phyloP scores from a whole-genome alignment of 2,113 vertebrate species.

The Abramis brama region DNA sequence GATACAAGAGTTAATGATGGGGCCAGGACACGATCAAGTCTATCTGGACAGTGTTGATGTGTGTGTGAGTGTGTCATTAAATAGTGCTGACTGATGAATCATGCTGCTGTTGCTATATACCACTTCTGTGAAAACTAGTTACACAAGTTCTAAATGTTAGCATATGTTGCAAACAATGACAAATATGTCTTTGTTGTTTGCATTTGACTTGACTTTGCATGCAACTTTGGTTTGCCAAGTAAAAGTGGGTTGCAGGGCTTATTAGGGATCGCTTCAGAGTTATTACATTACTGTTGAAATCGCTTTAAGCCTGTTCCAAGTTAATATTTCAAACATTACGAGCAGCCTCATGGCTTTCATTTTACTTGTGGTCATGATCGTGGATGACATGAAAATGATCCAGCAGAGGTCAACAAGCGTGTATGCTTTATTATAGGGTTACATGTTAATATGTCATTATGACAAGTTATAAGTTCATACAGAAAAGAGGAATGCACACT shows the following conservation, averaged over 20 bases:
- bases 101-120: neutral
- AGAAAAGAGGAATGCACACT: neutral
- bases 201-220: slow-evolving; percentile 2
- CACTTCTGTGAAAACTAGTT: neutral
- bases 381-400: neutral
- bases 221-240: neutral
- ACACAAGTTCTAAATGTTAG: neutral
- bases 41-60: neutral
- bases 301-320: neutral
- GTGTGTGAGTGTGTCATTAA: slow-evolving; percentile 8
- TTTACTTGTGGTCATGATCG: neutral
- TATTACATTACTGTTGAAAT: neutral
- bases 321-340: neutral
- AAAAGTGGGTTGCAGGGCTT: neutral
- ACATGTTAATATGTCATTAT: neutral
- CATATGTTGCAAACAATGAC: neutral
- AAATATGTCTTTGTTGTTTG: neutral
- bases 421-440: neutral
- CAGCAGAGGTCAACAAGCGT: neutral
- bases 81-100: neutral
- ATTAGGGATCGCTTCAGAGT: neutral
- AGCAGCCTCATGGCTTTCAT: neutral
- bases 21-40: neutral
- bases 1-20: slow-evolving; percentile 3
- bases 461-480: neutral